Percentiles rank a stretch among this genome's conserved stretches.
Evolutionary conservation across 2,888 invertebrate genomes (phyloP).

Genomic region (Ectemnius cavifrons): DNA sequence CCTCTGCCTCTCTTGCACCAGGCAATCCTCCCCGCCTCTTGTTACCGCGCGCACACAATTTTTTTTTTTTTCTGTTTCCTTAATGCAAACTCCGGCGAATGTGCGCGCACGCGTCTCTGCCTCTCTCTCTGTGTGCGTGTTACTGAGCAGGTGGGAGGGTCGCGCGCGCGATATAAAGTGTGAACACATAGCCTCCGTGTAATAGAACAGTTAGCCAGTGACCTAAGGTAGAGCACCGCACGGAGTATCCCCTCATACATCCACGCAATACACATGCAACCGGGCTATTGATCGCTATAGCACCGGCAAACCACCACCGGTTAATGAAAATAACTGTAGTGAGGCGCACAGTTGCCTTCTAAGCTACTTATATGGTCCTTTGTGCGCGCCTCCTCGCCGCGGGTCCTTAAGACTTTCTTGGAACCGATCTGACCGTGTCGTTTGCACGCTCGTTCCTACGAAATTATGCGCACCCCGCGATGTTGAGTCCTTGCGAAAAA

Average conservation of each 20-base stretch:
- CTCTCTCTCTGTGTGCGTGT: slow-evolving; percentile 45
- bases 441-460: slow-evolving; percentile 5
- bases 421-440: slow-evolving; percentile 23
- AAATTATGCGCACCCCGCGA: slow-evolving; percentile 2
- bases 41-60: too few relatives aligned
- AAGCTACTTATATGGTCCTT: slow-evolving; percentile 55
- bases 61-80: slow-evolving; percentile 29
- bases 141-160: too few relatives aligned
- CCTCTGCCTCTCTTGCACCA: too few relatives aligned
- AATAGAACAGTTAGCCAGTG: slow-evolving; percentile 69
- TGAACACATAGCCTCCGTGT: slow-evolving; percentile 55
- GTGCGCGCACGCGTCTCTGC: slow-evolving; percentile 33
- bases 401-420: slow-evolving; percentile 39
- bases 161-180: slow-evolving; percentile 37
- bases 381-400: slow-evolving; percentile 44
- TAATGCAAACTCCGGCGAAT: slow-evolving; percentile 49
- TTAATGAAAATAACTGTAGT: slow-evolving; percentile 70
- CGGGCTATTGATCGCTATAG: slow-evolving; percentile 74
- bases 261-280: slow-evolving; percentile 74
- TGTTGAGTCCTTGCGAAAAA: too few relatives aligned
- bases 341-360: slow-evolving; percentile 56
- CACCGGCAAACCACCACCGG: slow-evolving; percentile 67
- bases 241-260: slow-evolving; percentile 61
- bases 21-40: too few relatives aligned
- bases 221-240: slow-evolving; percentile 65